Base-by-base conservation (phyloP, 2,113 vertebrate species). In the Cynopterus brachyotis region DNA sequence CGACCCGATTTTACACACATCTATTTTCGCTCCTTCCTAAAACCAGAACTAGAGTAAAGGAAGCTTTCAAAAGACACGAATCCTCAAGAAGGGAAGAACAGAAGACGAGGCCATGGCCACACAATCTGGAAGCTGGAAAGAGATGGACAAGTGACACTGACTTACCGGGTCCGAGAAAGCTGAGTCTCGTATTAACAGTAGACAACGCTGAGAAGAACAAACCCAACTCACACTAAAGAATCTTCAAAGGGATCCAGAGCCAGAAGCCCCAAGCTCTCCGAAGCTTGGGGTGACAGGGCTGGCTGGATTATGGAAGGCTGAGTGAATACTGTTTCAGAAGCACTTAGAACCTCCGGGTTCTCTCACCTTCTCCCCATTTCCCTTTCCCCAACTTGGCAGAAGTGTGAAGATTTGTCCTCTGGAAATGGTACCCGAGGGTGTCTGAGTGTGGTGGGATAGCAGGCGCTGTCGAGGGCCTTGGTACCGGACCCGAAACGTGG, bases 41-140 rank as follows among this genome's bases (percentile, higher is more conserved):
- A 80, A 40, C 16, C 11, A 26, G 62, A 53, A 28, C 22, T 20
- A 66, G 35, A 73, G 17, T 67, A 47, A 53, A 83, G 35, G 22
- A 45, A 80, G 16, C 37, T 53, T 97, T 92, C 67, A 37, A 35
- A 95, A 86, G 80, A 66, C 55, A 55, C 32, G 26, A 66, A 47
- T 60, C 55, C 62, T 50, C 32, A 59, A 62, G 16, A 81, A 78
- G 13, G 12, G 42, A 12, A 53, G 32, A 59, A 32, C 0, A 9
- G 9, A 26, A 85, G 32, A 17, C 62, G 32, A 82, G 37, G 59
- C 19, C 30, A 20, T 19, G 66, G n/a, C 7, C 64, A 20, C 85
- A 53, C 35, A 83, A n/a, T 6, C 24, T 22, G 35, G n/a, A 60
- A 62, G 50, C 35, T 60, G 79, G 76, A 45, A 62, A 40, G 40